phyloP scores from a whole-genome alignment of 1,140 invertebrate species.

The Vanessa tameamea region DNA sequence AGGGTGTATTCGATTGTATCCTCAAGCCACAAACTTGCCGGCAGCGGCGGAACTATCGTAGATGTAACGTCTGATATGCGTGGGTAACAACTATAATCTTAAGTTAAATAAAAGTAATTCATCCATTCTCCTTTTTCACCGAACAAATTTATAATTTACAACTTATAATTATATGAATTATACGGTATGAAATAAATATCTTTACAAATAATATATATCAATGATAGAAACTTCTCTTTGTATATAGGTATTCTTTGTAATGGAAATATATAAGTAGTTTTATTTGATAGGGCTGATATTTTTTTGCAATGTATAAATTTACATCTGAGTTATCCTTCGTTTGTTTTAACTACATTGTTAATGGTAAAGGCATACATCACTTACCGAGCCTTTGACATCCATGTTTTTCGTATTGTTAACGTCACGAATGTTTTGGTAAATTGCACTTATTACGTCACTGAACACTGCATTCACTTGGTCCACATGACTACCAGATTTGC shows the following conservation, averaged over 20 bases:
- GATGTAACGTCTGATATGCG: constrained; percentile 8
- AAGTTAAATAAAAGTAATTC: background rate
- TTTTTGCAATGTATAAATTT: background rate
- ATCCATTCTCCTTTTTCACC: background rate
- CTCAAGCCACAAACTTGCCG: constrained; percentile 7
- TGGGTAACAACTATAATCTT: constrained; percentile 8
- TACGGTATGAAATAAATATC: too few relatives aligned
- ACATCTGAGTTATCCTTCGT: background rate
- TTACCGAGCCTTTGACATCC: constrained; percentile 72
- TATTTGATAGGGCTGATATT: too few relatives aligned
- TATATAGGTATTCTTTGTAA: too few relatives aligned
- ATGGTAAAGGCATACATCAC: constrained; percentile 33
- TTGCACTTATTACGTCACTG: constrained; percentile 73
- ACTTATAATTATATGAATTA: background rate
- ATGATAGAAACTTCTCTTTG: too few relatives aligned
- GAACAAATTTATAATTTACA: background rate
- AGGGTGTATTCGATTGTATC: background rate
- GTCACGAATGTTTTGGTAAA: constrained; percentile 53
- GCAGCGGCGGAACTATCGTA: constrained; percentile 9
- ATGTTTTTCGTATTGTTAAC: constrained; percentile 59
- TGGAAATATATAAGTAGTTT: too few relatives aligned
- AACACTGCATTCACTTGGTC: constrained; percentile 74
- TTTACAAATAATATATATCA: too few relatives aligned
- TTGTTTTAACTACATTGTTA: background rate
- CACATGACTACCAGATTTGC: constrained; percentile 65